Evolutionary conservation across 2,888 invertebrate genomes (phyloP).

Genomic region (Carterocephalus palaemon): DNA sequence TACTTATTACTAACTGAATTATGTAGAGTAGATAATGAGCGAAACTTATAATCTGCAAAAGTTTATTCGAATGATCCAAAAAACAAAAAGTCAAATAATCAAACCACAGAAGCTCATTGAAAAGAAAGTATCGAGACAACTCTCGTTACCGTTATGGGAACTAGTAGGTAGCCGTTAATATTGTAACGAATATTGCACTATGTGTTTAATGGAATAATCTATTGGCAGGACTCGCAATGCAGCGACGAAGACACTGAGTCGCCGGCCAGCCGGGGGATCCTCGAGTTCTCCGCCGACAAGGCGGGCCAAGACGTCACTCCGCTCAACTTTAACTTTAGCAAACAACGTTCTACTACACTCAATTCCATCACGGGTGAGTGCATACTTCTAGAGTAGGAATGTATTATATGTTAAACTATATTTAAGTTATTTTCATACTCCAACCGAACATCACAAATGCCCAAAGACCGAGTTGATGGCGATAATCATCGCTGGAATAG

Average conservation of each 20-base stretch:
- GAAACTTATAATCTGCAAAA: too few relatives aligned
- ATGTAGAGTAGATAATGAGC: too few relatives aligned
- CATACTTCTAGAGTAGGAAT: conserved; percentile 31
- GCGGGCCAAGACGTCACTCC: conserved; percentile 93
- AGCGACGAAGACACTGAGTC: conserved; percentile 75
- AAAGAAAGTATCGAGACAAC: too few relatives aligned
- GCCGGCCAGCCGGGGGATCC: conserved; percentile 82
- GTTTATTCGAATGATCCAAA: too few relatives aligned
- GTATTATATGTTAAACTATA: conserved; percentile 26
- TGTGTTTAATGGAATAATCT: background rate
- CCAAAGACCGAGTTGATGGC: background rate
- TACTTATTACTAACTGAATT: too few relatives aligned
- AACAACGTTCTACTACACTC: conserved; percentile 83
- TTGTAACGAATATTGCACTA: too few relatives aligned
- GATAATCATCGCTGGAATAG: too few relatives aligned
- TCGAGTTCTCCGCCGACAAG: conserved; percentile 92
- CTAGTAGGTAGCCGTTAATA: too few relatives aligned
- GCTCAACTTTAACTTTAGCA: conserved; percentile 87
- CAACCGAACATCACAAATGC: conserved; percentile 22
- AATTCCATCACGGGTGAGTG: conserved; percentile 85
- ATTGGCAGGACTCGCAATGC: conserved; percentile 67
- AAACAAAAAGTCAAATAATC: too few relatives aligned
- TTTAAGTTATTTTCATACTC: conserved; percentile 16
- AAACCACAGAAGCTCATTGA: too few relatives aligned
- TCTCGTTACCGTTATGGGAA: too few relatives aligned